Percentiles rank a stretch among this genome's conserved stretches.
phyloP scores from a whole-genome alignment of 2,113 vertebrate species.

The Mesembrinibis cayennensis region DNA sequence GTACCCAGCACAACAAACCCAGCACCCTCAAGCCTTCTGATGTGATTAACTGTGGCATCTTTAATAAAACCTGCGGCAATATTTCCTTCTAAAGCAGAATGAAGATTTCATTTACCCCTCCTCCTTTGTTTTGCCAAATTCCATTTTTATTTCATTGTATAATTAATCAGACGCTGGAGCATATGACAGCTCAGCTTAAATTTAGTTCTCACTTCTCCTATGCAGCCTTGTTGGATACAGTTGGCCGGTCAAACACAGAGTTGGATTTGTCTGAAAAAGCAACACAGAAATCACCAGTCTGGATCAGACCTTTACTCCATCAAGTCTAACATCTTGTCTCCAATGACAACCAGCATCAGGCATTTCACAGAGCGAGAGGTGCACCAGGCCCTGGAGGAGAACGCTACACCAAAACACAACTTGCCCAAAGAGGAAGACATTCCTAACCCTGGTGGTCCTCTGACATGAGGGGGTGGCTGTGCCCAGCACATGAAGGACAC shows the following conservation, averaged over 20 bases:
- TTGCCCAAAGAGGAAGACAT: not conserved
- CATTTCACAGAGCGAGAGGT: not conserved
- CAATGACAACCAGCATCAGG: not conserved
- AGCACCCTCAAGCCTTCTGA: not conserved
- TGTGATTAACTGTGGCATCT: not conserved
- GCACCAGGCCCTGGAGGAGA: not conserved
- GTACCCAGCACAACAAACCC: not conserved
- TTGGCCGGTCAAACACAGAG: not conserved
- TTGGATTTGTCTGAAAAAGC: not conserved
- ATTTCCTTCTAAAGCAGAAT: not conserved
- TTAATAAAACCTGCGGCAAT: not conserved
- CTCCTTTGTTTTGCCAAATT: constrained; percentile 1
- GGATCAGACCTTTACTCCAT: not conserved
- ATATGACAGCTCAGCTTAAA: not conserved
- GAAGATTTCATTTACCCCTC: not conserved
- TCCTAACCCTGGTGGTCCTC: not conserved
- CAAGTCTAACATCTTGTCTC: not conserved
- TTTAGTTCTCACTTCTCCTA: not conserved
- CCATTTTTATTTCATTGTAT: not conserved
- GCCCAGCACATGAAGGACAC: not conserved
- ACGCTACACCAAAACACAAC: not conserved
- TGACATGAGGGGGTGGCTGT: not conserved
- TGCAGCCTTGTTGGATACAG: not conserved
- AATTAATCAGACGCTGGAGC: constrained; percentile 19
- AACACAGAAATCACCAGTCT: not conserved